These are phyloP conservation scores for Turnix velox DNA, from an alignment of 2,113 vertebrate genomes.

Conservation along the genomic window DNA sequence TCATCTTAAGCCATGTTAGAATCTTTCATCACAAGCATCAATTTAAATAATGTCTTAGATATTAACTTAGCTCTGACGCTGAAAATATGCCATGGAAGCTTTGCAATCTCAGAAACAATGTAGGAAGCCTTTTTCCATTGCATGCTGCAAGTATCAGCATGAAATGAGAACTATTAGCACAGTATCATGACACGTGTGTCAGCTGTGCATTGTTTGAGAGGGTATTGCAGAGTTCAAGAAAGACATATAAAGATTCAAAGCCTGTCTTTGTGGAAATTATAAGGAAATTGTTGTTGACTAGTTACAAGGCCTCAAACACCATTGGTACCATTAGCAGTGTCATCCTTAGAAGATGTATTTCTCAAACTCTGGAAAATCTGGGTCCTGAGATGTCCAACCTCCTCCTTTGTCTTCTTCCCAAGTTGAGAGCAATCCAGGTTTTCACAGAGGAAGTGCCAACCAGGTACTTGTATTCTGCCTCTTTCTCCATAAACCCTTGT, in stretches of 20 bases:
- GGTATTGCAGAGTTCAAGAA: neutral
- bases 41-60: neutral
- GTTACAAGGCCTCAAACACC: neutral
- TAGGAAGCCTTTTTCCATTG: neutral
- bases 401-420: neutral
- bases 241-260: neutral
- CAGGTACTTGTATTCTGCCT: neutral
- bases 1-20: neutral
- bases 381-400: neutral
- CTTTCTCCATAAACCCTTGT: neutral
- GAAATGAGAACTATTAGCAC: neutral
- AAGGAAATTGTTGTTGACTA: neutral
- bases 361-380: neutral
- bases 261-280: neutral
- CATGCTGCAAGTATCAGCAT: neutral
- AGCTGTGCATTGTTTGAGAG: rapidly evolving
- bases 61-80: neutral
- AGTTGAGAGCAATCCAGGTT: rapidly evolving
- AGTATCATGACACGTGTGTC: neutral
- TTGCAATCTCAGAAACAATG: neutral
- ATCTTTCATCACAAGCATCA: neutral
- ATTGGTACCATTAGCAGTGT: neutral
- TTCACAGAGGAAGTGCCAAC: neutral
- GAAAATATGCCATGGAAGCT: neutral
- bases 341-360: neutral